Percentiles rank a stretch among this genome's conserved stretches.
These are phyloP conservation scores for Rhabdomys dilectus DNA, from an alignment of 2,113 vertebrate genomes.

Conservation along the genomic window DNA sequence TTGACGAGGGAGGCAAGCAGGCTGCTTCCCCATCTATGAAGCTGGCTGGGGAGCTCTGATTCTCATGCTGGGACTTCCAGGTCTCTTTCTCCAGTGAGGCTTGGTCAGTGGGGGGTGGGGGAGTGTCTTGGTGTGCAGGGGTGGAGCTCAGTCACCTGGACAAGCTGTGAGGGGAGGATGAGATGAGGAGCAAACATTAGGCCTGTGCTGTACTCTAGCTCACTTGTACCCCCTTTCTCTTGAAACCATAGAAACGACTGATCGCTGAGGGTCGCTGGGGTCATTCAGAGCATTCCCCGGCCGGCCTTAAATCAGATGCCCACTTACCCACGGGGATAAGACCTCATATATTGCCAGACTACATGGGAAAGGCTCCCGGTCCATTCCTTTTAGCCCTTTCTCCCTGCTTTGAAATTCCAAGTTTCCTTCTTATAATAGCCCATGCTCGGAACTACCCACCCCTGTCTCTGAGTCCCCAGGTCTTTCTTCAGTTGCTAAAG, in stretches of 20 bases:
- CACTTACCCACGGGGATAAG: not conserved
- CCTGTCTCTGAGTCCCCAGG: slow-evolving; percentile 40
- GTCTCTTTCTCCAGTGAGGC: slow-evolving; percentile 40
- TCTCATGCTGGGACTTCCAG: not conserved
- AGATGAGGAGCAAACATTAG: not conserved
- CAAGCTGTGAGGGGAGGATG: slow-evolving; percentile 59
- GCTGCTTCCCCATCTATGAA: slow-evolving; percentile 22
- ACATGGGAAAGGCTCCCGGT: not conserved
- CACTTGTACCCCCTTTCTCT: not conserved
- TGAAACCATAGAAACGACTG: not conserved
- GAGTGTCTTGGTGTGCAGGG: slow-evolving; percentile 19
- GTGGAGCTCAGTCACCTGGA: slow-evolving; percentile 57
- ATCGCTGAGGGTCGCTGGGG: not conserved
- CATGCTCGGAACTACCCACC: slow-evolving; percentile 64
- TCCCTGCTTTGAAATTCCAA: not conserved
- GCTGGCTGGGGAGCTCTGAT: not conserved
- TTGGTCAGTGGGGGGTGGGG: not conserved
- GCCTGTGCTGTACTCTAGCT: not conserved
- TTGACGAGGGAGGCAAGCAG: not conserved
- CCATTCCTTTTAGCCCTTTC: not conserved
- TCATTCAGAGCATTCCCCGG: not conserved
- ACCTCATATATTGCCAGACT: not conserved
- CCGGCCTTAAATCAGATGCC: not conserved
- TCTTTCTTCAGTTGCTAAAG: not conserved
- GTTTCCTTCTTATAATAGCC: slow-evolving; percentile 58